These are phyloP conservation scores for Oxystoma pomonae DNA, from an alignment of 2,888 invertebrate species.

Conservation along the genomic window DNA sequence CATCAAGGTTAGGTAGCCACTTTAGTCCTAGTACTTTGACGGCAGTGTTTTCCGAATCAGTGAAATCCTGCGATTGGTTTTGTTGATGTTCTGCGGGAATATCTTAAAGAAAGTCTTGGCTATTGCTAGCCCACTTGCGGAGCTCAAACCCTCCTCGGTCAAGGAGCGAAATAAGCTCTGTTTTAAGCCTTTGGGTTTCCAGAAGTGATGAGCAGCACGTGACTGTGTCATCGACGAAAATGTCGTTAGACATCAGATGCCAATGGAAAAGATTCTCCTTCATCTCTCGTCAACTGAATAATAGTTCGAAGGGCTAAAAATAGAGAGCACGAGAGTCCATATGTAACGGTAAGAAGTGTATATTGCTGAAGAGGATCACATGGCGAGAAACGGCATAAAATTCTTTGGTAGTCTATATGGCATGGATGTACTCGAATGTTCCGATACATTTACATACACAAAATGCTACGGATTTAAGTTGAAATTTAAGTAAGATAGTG, in stretches of 20 bases:
- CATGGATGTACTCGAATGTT: background rate
- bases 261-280: background rate
- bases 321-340: background rate
- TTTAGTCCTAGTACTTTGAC: background rate
- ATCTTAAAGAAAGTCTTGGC: background rate
- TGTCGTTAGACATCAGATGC: slow-evolving; percentile 1
- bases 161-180: background rate
- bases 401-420: background rate
- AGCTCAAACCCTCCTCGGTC: background rate
- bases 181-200: background rate
- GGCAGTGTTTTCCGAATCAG: background rate
- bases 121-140: background rate
- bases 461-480: background rate
- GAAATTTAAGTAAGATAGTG: background rate
- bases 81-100: background rate
- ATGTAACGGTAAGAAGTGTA: background rate
- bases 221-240: background rate
- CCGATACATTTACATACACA: background rate
- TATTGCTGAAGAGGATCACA: background rate
- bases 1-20: background rate
- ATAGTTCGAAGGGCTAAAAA: background rate
- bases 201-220: background rate
- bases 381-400: background rate
- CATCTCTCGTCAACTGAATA: background rate
- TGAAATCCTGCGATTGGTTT: background rate